These are phyloP conservation scores for Synergus itoensis DNA, from an alignment of 2,888 invertebrate genomes.

Conservation along the genomic window DNA sequence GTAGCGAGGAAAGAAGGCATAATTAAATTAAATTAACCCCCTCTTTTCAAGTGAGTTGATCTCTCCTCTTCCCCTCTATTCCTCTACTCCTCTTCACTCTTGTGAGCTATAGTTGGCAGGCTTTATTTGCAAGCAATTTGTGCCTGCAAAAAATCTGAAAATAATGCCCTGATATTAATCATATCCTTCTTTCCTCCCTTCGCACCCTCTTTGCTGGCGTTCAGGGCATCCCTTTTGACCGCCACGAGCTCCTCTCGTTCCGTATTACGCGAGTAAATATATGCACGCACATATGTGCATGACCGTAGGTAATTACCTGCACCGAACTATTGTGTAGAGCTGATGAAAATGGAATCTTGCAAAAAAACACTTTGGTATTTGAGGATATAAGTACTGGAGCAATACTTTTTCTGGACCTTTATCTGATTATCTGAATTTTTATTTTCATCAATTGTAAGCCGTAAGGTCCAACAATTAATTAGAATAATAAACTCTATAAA, in stretches of 20 bases:
- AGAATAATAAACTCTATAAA: no score
- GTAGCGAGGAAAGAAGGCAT: conserved; percentile 68
- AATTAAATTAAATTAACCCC: conserved; percentile 72
- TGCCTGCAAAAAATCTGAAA: conserved; percentile 72
- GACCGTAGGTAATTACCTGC: conserved; percentile 61
- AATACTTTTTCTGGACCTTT: not conserved
- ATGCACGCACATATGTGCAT: conserved; percentile 58
- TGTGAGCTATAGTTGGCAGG: not conserved
- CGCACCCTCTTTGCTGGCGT: conserved; percentile 45
- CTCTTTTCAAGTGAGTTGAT: not conserved
- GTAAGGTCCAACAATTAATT: no score
- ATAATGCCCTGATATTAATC: conserved; percentile 75
- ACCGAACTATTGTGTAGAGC: conserved; percentile 50
- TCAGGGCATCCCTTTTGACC: conserved; percentile 53
- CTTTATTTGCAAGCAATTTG: conserved; percentile 75
- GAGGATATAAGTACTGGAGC: not conserved
- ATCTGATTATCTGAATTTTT: no score
- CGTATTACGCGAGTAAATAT: conserved; percentile 61
- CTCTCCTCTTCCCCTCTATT: not conserved
- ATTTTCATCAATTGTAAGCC: no score
- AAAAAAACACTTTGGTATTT: conserved; percentile 25
- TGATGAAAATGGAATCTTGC: conserved; percentile 50
- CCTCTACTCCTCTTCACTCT: not conserved
- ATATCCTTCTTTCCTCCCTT: conserved; percentile 61
- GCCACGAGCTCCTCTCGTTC: conserved; percentile 54